phyloP scores from a whole-genome alignment of 2,797 vertebrate species.

The Premnoplex brunnescens region DNA sequence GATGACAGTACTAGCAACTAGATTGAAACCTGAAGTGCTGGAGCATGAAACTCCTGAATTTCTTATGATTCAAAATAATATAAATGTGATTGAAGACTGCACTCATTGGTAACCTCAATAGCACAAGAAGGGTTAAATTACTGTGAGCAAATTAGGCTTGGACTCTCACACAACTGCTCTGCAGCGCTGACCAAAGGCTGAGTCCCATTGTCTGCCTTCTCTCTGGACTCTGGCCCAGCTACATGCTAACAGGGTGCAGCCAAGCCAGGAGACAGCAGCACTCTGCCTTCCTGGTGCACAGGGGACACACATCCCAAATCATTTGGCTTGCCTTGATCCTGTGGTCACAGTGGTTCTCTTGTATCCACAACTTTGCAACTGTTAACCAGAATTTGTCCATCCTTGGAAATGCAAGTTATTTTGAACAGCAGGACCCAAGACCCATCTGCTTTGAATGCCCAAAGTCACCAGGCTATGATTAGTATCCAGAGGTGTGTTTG shows the following conservation, averaged over 20 bases:
- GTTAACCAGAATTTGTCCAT: neutral
- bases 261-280: neutral
- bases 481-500: conserved; percentile 8
- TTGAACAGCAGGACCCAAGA: neutral
- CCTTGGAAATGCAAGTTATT: neutral
- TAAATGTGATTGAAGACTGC: neutral
- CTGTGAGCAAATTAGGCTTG: neutral
- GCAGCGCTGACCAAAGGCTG: neutral
- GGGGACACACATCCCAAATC: neutral
- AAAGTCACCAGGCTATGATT: neutral
- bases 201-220: neutral
- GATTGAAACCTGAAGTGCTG: neutral
- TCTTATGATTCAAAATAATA: neutral
- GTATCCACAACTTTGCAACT: neutral
- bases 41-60: neutral
- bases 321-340: neutral
- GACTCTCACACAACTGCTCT: rapidly evolving
- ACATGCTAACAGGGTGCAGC: neutral
- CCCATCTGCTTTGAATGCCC: neutral
- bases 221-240: neutral
- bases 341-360: neutral
- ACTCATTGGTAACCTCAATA: neutral
- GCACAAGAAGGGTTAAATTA: neutral
- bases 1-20: neutral
- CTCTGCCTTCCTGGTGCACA: neutral